Percentiles rank a stretch among this genome's conserved stretches.
Conservation (phyloP, 2,113 vertebrate genomes). For the Ageneiosus marmoratus region DNA sequence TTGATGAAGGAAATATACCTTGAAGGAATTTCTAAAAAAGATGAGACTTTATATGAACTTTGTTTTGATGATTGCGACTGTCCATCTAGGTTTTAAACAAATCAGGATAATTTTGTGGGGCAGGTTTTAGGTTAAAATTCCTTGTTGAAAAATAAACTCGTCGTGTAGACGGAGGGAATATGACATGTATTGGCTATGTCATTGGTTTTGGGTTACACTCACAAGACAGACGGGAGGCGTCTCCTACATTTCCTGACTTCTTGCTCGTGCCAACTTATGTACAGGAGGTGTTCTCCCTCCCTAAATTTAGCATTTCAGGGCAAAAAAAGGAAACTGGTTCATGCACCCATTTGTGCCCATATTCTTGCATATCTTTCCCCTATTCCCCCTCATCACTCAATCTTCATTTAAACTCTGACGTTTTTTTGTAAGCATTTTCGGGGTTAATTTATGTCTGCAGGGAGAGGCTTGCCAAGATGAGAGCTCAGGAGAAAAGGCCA, state of each 20-base stretch:
- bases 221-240: constrained; percentile 71
- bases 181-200: constrained; percentile 79
- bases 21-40: constrained; percentile 43
- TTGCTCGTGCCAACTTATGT: constrained; percentile 72
- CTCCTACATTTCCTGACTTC: constrained; percentile 77
- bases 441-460: constrained; percentile 68
- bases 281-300: constrained; percentile 57
- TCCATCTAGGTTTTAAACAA: constrained; percentile 73
- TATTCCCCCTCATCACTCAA: constrained; percentile 72
- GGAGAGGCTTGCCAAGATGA: constrained; percentile 67
- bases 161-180: constrained; percentile 70
- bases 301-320: constrained; percentile 35
- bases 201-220: constrained; percentile 77
- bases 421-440: constrained; percentile 69
- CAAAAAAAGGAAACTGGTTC: constrained; percentile 51
- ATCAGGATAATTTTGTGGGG: constrained; percentile 76
- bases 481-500: constrained; percentile 65
- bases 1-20: constrained; percentile 55
- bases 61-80: constrained; percentile 67
- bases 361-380: constrained; percentile 64
- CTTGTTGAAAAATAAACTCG: constrained; percentile 76
- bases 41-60: constrained; percentile 60
- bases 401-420: constrained; percentile 74
- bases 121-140: constrained; percentile 79
- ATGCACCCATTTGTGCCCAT: constrained; percentile 56